Evolutionary conservation across 92 coral and sea anemone genomes (phyloP), one percentile per base, ranked within the genome.

Genomic region (Epizoanthus fatuus): DNA sequence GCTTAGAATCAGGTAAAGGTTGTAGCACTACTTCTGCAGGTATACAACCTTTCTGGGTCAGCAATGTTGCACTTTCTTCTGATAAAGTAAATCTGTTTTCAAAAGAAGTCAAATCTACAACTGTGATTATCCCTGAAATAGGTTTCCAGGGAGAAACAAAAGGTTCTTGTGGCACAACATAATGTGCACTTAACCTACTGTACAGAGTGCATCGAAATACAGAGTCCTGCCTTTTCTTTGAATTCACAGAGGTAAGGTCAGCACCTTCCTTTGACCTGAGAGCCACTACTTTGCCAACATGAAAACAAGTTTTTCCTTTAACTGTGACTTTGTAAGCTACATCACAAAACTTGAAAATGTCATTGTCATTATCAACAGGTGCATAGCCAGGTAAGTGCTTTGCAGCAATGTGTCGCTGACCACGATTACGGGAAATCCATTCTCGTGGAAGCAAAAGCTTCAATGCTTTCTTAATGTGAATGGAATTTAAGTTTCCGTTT

Each of bases 361-460:
- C 89, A 20, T 76, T 69, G n/a, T 75, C 80, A 25, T 22, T 60
- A 22, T 66, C 54, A n/a, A 12, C 74, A 32, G 89, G 89, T 16
- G 55, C 80, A 74, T 38, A 62, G 15, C 89, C 70, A 25, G 84
- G 89, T 32, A 76, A 54, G 72, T 75, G 39, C 4, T 35, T 72
- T 66, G 84, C 59, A 5, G 77, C 89, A 29, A 51, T 37, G 60
- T 75, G 89, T 84, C 84, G 47, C 54, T 85, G 84, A 0, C 57
- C 45, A 57, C 78, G 77, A 65, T 66, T 66, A 37, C 89, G 57
- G 16, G 68, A 63, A 8, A 52, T 71, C 69, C 57, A 83, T 58
- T 83, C 80, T 13, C 87, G 56, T 0, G 87, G 87, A 69, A 82
- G 79, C 79, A 82, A 67, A 22, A 82, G 72, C 62, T 82, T 82